Evolutionary conservation across 2,888 invertebrate species (phyloP), one percentile per base, ranked within the genome.

Genomic region (Dromius quadrimaculatus): DNA sequence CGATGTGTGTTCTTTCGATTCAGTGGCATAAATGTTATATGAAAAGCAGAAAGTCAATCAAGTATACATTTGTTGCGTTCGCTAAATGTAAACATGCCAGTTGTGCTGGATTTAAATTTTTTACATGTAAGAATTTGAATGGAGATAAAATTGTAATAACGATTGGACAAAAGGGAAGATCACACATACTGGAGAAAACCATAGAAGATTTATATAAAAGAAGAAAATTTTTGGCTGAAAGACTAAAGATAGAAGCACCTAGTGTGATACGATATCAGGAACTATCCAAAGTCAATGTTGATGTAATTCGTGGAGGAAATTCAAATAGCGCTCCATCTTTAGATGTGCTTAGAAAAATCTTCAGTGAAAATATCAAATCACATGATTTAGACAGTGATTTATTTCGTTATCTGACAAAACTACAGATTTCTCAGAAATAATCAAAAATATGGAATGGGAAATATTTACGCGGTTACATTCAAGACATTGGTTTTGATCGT

Each of bases 71-170:
- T 57, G 34, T 57, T 17, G 57, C 57, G 8, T 32, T 32, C 9
- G 57, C 57, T n/a, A 32, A 4, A 13, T 57, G 57, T 28, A 34
- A 57, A 32, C 57, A 57, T 32, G 23, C 4, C 8, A 13, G 8
- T 15, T 57, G 57, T 17, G 32, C 57, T 13, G 32, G 17, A 13
- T 57, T 15, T 32, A 57, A 57, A 32, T 57, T 57, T 57, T 57
- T 32, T 15, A 23, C 57, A 9, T 19, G 9, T 17, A 17, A 57
- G 11, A 17, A 15, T 6, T 8, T 57, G 2, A 32, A 1, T n/a
- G 13, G 38, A 4, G 38, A 38, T 6, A 22, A 57, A 13, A n/a
- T 32, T n/a, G 2, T 57, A 8, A 8, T 57, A 17, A 8, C 11
- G 9, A 32, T 57, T 5, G 1, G 4, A 2, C 34, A 57, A 32